A percentile compares a stretch with the other conserved stretches of the same genome.
Evolutionary conservation across 2,113 vertebrate species (phyloP).

Genomic region (Lampris incognitus): DNA sequence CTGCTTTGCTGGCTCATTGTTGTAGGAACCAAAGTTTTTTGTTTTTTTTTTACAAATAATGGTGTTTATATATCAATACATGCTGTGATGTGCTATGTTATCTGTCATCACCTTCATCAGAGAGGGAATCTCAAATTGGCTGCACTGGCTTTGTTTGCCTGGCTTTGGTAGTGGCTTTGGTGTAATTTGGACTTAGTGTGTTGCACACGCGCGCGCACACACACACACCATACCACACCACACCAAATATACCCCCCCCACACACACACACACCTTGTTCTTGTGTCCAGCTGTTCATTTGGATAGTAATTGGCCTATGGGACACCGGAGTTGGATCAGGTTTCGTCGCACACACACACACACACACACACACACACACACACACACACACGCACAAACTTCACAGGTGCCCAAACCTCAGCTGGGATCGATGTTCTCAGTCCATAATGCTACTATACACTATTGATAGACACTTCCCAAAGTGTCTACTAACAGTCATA

Average conservation of each 20-base stretch:
- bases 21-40: too few species aligned
- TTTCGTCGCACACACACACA: neutral
- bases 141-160: neutral
- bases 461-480: neutral
- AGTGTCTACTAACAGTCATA: neutral
- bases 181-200: constrained; percentile 34
- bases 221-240: too few species aligned
- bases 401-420: neutral
- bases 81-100: too few species aligned
- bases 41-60: too few species aligned
- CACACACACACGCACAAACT: neutral
- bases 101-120: too few species aligned
- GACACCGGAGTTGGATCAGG: neutral
- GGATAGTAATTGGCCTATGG: constrained; percentile 4
- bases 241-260: too few species aligned
- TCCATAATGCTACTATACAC: neutral
- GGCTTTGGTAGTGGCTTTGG: constrained; percentile 3
- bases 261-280: constrained; percentile 33
- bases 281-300: constrained; percentile 45
- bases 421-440: neutral
- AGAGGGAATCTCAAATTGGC: too few species aligned
- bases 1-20: too few species aligned
- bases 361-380: neutral
- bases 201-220: too few species aligned
- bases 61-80: too few species aligned